A percentile compares a stretch with the other conserved stretches of the same genome.
Conservation (phyloP, 2,888 invertebrate species). For the Eupithecia insigniata region DNA sequence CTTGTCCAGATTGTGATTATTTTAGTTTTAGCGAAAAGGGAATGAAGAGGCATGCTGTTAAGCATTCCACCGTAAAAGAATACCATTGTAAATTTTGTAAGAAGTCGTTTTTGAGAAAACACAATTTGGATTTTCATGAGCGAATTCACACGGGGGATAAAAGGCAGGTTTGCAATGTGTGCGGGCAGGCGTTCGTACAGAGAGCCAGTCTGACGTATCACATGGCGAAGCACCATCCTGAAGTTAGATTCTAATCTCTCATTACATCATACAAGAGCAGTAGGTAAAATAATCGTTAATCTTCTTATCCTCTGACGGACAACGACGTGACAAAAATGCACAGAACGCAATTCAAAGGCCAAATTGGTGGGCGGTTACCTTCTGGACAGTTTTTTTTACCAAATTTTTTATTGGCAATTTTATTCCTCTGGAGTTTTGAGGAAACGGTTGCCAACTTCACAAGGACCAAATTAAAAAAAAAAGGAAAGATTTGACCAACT, state of each 20-base stretch:
- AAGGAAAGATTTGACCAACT: too few relatives aligned
- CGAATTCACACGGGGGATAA: conserved; percentile 72
- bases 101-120: conserved; percentile 71
- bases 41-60: conserved; percentile 9
- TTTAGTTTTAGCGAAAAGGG: background rate
- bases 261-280: too few relatives aligned
- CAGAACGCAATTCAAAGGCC: too few relatives aligned
- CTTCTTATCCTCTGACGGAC: too few relatives aligned
- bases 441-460: too few relatives aligned
- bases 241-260: conserved; percentile 57
- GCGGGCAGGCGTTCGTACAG: conserved; percentile 75
- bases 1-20: background rate
- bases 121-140: conserved; percentile 64
- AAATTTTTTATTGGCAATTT: too few relatives aligned
- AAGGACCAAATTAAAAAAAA: too few relatives aligned
- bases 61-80: conserved; percentile 19
- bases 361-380: too few relatives aligned
- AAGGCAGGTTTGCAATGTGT: conserved; percentile 65
- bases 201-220: conserved; percentile 77
- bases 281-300: too few relatives aligned
- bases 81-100: conserved; percentile 58
- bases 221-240: conserved; percentile 75
- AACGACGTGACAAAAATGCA: too few relatives aligned
- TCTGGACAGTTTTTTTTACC: too few relatives aligned
- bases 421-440: too few relatives aligned